phyloP scores from a whole-genome alignment of 2,113 vertebrate species.

The Peromyscus californicus region DNA sequence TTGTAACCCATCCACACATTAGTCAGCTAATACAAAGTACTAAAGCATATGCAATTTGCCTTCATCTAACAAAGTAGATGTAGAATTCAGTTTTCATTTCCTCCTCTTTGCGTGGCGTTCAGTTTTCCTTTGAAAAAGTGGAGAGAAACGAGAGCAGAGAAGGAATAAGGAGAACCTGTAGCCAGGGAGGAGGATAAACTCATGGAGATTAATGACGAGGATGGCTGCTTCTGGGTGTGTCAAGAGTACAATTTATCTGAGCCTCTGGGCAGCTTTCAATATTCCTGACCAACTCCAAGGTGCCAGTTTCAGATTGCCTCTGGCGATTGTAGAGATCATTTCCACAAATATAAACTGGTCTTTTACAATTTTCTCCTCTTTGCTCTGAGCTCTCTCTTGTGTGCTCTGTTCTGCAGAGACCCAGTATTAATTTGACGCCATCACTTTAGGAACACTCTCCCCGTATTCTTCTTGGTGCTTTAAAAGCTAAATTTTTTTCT shows the following conservation, averaged over 20 bases:
- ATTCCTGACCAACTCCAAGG: slow-evolving; percentile 70
- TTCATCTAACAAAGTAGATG: background rate
- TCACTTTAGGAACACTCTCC: slow-evolving; percentile 52
- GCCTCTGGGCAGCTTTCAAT: slow-evolving; percentile 77
- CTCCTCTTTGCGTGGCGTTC: background rate
- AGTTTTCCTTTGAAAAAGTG: background rate
- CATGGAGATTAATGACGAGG: slow-evolving; percentile 70
- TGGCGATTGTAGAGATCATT: slow-evolving; percentile 77
- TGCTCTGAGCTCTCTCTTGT: slow-evolving; percentile 62
- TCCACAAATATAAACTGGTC: slow-evolving; percentile 76
- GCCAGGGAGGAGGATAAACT: background rate
- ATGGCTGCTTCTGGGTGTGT: slow-evolving; percentile 1
- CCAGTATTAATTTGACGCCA: slow-evolving; percentile 58
- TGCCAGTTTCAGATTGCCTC: slow-evolving; percentile 74
- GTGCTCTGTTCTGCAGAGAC: slow-evolving; percentile 55
- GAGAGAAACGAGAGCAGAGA: background rate
- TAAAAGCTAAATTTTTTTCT: slow-evolving; percentile 34
- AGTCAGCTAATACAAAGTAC: slow-evolving; percentile 53
- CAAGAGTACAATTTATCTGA: slow-evolving; percentile 72
- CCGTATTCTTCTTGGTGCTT: slow-evolving; percentile 46
- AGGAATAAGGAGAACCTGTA: background rate
- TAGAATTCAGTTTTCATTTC: background rate
- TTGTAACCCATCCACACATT: slow-evolving; percentile 37
- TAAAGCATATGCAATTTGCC: background rate
- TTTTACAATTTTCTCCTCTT: slow-evolving; percentile 75